phyloP scores from a whole-genome alignment of 2,797 vertebrate genomes.

The Tenualosa thibaudeaui region DNA sequence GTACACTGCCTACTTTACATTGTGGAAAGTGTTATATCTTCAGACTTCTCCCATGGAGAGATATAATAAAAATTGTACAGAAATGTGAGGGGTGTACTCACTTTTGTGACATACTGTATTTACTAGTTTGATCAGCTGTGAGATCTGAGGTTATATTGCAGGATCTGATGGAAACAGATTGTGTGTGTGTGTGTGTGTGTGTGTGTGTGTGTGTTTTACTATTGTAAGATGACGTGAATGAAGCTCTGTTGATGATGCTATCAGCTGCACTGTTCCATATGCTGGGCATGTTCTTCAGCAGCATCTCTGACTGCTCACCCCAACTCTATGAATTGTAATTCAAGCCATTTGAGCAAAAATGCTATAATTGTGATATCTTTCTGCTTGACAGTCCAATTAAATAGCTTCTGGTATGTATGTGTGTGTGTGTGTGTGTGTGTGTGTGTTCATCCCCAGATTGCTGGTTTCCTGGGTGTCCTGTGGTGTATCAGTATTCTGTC shows the following conservation, averaged over 20 bases:
- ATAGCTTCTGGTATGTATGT: not conserved
- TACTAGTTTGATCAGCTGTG: too few species aligned
- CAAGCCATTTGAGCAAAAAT: not conserved
- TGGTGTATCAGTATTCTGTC: slow-evolving; percentile 96
- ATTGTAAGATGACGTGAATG: not conserved
- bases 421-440: not conserved
- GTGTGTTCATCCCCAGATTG: slow-evolving; percentile 76
- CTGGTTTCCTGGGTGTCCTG: slow-evolving; percentile 92
- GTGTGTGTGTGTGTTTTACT: not conserved
- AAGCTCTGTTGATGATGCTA: not conserved
- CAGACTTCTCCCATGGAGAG: too few species aligned
- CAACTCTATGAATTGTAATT: not conserved
- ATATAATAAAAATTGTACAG: too few species aligned
- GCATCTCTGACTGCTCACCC: not conserved
- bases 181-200: too few species aligned
- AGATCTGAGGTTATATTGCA: too few species aligned
- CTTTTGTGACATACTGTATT: too few species aligned
- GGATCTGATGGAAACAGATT: too few species aligned
- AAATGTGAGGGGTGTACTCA: too few species aligned
- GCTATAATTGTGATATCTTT: not conserved
- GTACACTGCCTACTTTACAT: too few species aligned
- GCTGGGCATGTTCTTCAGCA: not conserved
- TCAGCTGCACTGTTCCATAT: too few species aligned
- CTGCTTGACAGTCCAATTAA: too few species aligned
- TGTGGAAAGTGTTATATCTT: too few species aligned